phyloP scores from a whole-genome alignment of 1,140 invertebrate species.

The Pseudomyrmex sp. region DNA sequence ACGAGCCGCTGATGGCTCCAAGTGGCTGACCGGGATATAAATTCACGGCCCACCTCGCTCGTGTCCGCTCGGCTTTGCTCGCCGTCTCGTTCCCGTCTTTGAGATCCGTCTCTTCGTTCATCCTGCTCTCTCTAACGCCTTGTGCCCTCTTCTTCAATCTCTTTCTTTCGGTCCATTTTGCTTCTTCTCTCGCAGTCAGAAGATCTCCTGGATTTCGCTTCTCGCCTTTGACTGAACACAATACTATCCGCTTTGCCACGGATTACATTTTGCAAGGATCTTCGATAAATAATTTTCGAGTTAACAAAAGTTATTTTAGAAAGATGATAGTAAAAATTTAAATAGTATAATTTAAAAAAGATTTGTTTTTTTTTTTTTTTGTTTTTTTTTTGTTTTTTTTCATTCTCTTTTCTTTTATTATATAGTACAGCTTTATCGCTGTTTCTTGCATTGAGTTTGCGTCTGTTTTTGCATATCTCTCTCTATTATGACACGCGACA shows the following conservation, averaged over 20 bases:
- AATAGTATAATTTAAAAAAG: not conserved
- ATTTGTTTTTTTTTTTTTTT: too few relatives aligned
- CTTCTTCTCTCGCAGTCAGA: conserved; percentile 17
- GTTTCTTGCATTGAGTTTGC: not conserved
- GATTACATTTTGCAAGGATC: not conserved
- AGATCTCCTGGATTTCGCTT: conserved; percentile 41
- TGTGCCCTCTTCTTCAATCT: conserved; percentile 74
- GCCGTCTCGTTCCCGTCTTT: conserved; percentile 56
- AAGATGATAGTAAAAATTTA: not conserved
- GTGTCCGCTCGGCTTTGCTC: conserved; percentile 50
- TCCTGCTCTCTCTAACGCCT: conserved; percentile 62
- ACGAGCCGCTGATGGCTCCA: conserved; percentile 85
- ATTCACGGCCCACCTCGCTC: conserved; percentile 82
- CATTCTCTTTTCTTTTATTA: too few relatives aligned
- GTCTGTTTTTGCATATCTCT: not conserved
- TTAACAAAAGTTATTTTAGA: not conserved
- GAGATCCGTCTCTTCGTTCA: conserved; percentile 19
- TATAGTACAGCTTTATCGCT: not conserved
- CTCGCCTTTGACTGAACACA: conserved; percentile 30
- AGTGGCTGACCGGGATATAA: conserved; percentile 85
- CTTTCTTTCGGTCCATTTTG: conserved; percentile 60
- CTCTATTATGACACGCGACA: not conserved
- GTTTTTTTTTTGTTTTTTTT: too few relatives aligned
- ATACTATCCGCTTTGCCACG: conserved; percentile 14
- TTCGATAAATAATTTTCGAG: too few relatives aligned